phyloP scores from a whole-genome alignment of 2,113 vertebrate species.

The Apus apus region DNA sequence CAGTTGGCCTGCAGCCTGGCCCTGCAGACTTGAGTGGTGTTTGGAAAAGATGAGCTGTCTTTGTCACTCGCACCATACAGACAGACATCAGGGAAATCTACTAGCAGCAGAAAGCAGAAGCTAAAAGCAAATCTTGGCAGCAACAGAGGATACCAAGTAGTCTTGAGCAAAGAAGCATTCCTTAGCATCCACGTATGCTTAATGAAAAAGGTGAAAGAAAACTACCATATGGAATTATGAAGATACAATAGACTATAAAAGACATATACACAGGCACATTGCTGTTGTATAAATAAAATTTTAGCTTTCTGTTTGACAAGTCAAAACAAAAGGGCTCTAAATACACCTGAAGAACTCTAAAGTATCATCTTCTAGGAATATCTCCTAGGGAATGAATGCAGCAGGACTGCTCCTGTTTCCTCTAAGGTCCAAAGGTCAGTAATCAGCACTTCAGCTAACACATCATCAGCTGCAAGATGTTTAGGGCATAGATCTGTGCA shows the following conservation, averaged over 20 bases:
- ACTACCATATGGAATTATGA: neutral
- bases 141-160: neutral
- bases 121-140: constrained; percentile 15
- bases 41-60: constrained; percentile 29
- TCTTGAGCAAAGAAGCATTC: neutral
- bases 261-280: neutral
- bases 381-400: neutral
- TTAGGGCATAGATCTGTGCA: neutral
- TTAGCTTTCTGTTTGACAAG: neutral
- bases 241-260: neutral
- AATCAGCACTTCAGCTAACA: neutral
- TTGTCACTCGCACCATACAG: constrained; percentile 23
- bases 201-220: neutral
- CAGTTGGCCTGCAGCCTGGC: constrained; percentile 68
- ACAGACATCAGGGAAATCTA: neutral
- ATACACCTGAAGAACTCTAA: neutral
- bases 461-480: neutral
- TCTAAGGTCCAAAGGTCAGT: neutral
- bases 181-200: neutral
- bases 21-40: constrained; percentile 26
- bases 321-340: neutral
- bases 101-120: constrained; percentile 38
- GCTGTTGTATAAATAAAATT: neutral
- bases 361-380: neutral
- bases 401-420: neutral